phyloP scores from a whole-genome alignment of 2,113 vertebrate species.

The Dasyurus viverrinus region DNA sequence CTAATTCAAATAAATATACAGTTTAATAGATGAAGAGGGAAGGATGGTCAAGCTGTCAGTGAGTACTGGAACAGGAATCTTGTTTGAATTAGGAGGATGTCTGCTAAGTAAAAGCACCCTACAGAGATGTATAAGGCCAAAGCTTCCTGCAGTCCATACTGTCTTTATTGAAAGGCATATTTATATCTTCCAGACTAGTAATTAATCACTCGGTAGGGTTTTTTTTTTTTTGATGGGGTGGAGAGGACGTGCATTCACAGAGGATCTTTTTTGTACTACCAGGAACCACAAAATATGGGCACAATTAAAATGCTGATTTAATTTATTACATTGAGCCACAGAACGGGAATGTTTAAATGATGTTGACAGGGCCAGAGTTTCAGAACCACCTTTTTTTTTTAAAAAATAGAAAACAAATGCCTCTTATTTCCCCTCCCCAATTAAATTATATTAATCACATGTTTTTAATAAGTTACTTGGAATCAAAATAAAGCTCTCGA shows the following conservation, averaged over 20 bases:
- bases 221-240: conserved; percentile 60
- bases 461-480: conserved; percentile 80
- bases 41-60: conserved; percentile 41
- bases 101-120: conserved; percentile 83
- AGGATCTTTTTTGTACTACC: conserved; percentile 87
- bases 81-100: conserved; percentile 88
- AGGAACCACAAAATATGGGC: conserved; percentile 87
- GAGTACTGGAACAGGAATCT: conserved; percentile 76
- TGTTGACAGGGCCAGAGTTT: conserved; percentile 84
- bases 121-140: conserved; percentile 78
- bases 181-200: conserved; percentile 91
- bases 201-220: conserved; percentile 88
- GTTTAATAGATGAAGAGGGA: conserved; percentile 51
- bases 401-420: conserved; percentile 86
- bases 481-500: conserved; percentile 82
- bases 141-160: conserved; percentile 83
- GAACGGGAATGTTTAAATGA: conserved; percentile 84
- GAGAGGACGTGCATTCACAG: conserved; percentile 80
- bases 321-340: conserved; percentile 85
- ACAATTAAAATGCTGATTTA: conserved; percentile 90
- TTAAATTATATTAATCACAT: conserved; percentile 85
- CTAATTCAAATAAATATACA: conserved; percentile 74
- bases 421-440: conserved; percentile 69
- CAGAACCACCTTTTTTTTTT: conserved; percentile 81
- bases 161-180: conserved; percentile 86